These are phyloP conservation scores for Tachina lurida DNA, from an alignment of 2,888 invertebrate genomes.

Conservation along the genomic window DNA sequence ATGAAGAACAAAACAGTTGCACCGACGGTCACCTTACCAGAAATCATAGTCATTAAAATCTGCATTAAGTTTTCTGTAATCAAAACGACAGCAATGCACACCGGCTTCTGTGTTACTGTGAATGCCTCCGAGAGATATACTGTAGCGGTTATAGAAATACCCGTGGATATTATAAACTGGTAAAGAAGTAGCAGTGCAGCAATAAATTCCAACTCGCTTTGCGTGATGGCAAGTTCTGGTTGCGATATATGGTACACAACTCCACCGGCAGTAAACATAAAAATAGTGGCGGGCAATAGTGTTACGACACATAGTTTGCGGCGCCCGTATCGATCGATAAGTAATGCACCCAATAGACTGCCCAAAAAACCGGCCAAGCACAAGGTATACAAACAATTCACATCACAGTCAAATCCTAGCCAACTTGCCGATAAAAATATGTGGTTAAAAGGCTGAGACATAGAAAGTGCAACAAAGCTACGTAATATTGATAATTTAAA, in stretches of 20 bases:
- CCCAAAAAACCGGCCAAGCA: constrained; percentile 78
- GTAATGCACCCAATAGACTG: constrained; percentile 76
- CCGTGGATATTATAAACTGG: constrained; percentile 77
- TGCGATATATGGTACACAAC: constrained; percentile 76
- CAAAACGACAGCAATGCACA: constrained; percentile 76
- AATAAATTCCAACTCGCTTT: constrained; percentile 75
- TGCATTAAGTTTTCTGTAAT: constrained; percentile 78
- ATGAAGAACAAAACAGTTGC: constrained; percentile 77
- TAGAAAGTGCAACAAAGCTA: constrained; percentile 75
- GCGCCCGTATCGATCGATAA: constrained; percentile 79
- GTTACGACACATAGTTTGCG: constrained; percentile 76
- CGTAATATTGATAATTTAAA: constrained; percentile 77
- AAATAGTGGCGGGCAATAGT: constrained; percentile 76
- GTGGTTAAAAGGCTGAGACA: constrained; percentile 79
- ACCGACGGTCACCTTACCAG: constrained; percentile 73
- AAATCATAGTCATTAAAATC: constrained; percentile 74
- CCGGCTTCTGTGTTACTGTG: constrained; percentile 76
- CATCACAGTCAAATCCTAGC: constrained; percentile 76
- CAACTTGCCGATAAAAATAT: constrained; percentile 77
- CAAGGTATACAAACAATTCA: constrained; percentile 78
- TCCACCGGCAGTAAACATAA: constrained; percentile 79
- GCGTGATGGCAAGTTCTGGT: constrained; percentile 72
- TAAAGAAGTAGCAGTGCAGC: constrained; percentile 78
- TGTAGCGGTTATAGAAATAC: constrained; percentile 77
- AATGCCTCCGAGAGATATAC: constrained; percentile 80